A percentile compares a stretch with the other conserved stretches of the same genome.
These are phyloP conservation scores for Astur gentilis DNA, from an alignment of 2,113 vertebrate species.

Conservation along the genomic window DNA sequence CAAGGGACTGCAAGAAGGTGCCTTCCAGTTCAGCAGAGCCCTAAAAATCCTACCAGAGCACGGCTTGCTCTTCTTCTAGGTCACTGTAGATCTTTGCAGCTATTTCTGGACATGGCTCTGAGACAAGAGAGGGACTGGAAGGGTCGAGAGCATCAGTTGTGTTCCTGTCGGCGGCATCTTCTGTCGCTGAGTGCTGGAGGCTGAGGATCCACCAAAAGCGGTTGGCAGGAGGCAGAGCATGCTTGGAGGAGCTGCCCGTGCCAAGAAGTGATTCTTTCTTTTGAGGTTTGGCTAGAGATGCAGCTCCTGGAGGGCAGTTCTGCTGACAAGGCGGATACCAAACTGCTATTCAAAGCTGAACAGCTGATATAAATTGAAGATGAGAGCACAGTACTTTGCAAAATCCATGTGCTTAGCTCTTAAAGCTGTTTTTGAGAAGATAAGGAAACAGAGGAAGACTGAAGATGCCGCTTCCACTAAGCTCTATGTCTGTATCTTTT, in stretches of 20 bases:
- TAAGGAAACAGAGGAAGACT: not conserved
- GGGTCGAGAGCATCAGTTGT: not conserved
- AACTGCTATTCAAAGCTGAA: not conserved
- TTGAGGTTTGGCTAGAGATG: not conserved
- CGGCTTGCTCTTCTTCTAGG: not conserved
- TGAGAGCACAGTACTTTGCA: not conserved
- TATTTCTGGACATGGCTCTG: not conserved
- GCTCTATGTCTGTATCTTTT: not conserved
- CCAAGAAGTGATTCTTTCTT: not conserved
- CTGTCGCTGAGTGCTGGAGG: not conserved
- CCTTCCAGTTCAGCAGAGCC: not conserved
- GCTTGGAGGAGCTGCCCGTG: not conserved
- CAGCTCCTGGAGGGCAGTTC: not conserved
- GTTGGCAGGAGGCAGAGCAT: not conserved
- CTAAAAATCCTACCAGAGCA: not conserved
- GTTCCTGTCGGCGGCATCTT: not conserved
- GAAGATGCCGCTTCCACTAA: not conserved
- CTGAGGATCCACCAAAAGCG: not conserved
- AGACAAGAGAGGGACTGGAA: not conserved
- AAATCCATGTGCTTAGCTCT: not conserved
- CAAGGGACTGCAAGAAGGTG: not conserved
- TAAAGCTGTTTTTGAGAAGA: not conserved
- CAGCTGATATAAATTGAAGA: slow-evolving; percentile 17
- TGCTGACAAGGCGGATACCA: not conserved
- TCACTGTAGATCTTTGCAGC: not conserved